phyloP scores from a whole-genome alignment of 2,797 vertebrate species.

The Eptatretus atami region DNA sequence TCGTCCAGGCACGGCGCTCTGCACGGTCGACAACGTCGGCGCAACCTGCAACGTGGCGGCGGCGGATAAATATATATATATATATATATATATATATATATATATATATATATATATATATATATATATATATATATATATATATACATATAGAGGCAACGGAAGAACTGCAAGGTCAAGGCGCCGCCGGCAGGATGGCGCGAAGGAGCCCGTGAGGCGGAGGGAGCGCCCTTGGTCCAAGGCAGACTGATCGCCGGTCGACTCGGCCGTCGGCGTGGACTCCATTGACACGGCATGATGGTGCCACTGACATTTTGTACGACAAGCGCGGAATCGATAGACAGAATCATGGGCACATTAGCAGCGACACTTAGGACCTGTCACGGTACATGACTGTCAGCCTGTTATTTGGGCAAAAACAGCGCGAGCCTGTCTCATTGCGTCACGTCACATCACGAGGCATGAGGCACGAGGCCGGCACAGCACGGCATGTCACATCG shows the following conservation, averaged over 20 bases:
- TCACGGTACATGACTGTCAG: constrained; percentile 5
- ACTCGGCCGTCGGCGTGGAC: not conserved
- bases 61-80: not conserved
- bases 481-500: no score
- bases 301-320: constrained; percentile 1
- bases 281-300: not conserved
- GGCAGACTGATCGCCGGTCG: no score
- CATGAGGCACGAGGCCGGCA: no score
- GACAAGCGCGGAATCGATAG: constrained; percentile 4
- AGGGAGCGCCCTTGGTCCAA: no score
- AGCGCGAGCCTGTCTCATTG: constrained; percentile 1
- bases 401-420: constrained; percentile 4
- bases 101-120: not conserved
- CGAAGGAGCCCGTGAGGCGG: no score
- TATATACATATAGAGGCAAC: no score
- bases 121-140: not conserved
- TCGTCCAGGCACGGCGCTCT: no score
- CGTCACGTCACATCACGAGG: constrained; percentile 3
- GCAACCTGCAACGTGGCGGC: no score
- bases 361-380: constrained; percentile 4
- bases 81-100: not conserved
- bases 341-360: constrained; percentile 5
- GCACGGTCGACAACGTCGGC: no score
- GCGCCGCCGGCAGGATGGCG: no score
- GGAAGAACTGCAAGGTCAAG: no score